A percentile compares a stretch with the other conserved stretches of the same genome.
Conservation (phyloP, 2,113 vertebrate genomes). For the Mustela nigripes region DNA sequence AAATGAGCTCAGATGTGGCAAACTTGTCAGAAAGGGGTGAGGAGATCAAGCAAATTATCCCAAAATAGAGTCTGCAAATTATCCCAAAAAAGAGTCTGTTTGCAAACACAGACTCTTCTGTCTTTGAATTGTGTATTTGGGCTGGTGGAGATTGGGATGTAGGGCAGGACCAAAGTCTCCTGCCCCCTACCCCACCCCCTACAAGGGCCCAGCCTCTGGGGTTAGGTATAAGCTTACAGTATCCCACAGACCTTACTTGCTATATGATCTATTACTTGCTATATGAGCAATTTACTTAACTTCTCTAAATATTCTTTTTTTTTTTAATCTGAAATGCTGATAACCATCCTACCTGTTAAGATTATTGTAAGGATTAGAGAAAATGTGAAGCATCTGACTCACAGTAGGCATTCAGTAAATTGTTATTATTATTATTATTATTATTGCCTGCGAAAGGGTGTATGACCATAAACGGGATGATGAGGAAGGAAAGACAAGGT, state of each 20-base stretch:
- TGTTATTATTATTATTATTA: not conserved
- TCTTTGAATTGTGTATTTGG: not conserved
- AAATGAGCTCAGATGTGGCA: not conserved
- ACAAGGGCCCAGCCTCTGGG: not conserved
- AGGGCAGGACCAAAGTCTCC: not conserved
- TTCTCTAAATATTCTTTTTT: not conserved
- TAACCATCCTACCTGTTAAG: not conserved
- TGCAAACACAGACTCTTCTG: not conserved
- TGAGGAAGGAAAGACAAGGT: conserved; percentile 30
- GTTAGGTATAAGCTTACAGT: not conserved
- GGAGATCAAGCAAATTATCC: not conserved
- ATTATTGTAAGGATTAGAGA: not conserved
- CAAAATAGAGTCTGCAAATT: not conserved
- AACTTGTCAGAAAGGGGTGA: not conserved
- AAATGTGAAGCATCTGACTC: not conserved
- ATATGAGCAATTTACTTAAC: not conserved
- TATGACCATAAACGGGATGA: not conserved
- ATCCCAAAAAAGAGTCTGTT: not conserved
- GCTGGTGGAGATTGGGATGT: not conserved
- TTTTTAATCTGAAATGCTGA: not conserved
- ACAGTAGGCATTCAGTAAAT: not conserved
- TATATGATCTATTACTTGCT: not conserved
- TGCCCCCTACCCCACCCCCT: not conserved
- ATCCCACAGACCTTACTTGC: not conserved
- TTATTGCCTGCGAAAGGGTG: not conserved